Conservation (phyloP, 2,888 invertebrate species). For the Scaptomyza polygonia region DNA sequence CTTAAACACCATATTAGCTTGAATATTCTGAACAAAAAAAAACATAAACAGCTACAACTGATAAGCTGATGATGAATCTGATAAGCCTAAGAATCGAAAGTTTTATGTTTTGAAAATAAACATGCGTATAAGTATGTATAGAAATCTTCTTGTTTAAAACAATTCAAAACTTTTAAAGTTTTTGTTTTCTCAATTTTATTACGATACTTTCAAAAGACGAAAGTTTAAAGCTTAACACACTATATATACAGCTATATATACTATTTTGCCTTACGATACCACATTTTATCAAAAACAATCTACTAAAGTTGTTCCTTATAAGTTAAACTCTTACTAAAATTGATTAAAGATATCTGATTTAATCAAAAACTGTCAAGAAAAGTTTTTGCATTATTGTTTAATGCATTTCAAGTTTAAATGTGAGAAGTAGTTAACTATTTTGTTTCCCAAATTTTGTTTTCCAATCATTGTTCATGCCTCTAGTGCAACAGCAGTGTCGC, state of each 20-base stretch:
- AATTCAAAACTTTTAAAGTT: background rate
- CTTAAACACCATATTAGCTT: no score
- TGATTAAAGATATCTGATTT: background rate
- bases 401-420: background rate
- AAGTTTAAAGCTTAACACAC: background rate
- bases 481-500: background rate
- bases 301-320: background rate
- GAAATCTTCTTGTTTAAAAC: background rate
- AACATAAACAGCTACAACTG: no score
- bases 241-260: no score
- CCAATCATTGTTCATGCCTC: background rate
- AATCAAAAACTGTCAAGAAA: background rate
- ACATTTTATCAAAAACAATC: background rate
- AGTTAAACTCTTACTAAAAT: background rate
- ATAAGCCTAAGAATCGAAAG: background rate
- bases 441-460: background rate
- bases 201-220: no score
- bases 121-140: background rate
- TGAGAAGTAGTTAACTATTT: background rate
- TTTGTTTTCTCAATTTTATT: background rate
- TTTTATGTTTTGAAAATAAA: background rate
- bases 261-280: background rate
- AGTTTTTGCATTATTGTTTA: background rate
- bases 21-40: no score
- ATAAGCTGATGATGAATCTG: background rate